These are phyloP conservation scores for Probaryconus sp. DNA, from an alignment of 1,140 invertebrate genomes.

Conservation along the genomic window DNA sequence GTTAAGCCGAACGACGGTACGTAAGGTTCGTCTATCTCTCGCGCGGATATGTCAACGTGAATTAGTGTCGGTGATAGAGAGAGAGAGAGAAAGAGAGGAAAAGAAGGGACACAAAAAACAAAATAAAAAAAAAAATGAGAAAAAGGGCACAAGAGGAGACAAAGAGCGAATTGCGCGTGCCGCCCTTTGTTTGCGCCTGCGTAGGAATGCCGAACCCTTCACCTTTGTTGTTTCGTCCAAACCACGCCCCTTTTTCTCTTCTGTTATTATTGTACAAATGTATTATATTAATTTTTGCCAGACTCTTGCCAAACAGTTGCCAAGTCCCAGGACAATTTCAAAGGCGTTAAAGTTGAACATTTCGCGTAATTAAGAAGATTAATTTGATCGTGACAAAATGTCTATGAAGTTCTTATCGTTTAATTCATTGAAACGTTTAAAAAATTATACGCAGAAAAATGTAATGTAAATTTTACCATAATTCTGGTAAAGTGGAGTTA, in stretches of 20 bases:
- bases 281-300: background rate
- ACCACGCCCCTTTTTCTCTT: slow-evolving; percentile 32
- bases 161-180: slow-evolving; percentile 59
- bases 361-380: no score
- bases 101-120: background rate
- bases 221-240: slow-evolving; percentile 47
- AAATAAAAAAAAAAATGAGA: slow-evolving; percentile 13
- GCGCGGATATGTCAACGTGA: slow-evolving; percentile 65
- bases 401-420: no score
- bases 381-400: no score
- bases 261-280: slow-evolving; percentile 39
- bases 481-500: no score
- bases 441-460: no score
- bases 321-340: no score
- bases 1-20: slow-evolving; percentile 41
- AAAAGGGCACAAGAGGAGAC: slow-evolving; percentile 28
- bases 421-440: no score
- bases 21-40: slow-evolving; percentile 50
- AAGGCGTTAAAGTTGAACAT: no score
- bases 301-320: no score
- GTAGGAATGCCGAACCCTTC: slow-evolving; percentile 61
- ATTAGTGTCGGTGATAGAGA: slow-evolving; percentile 62
- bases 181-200: slow-evolving; percentile 64
- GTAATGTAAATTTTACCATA: no score
- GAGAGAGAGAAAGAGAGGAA: slow-evolving; percentile 54